Conservation (phyloP, 2,113 vertebrate genomes). For the Maccullochella peelii region DNA sequence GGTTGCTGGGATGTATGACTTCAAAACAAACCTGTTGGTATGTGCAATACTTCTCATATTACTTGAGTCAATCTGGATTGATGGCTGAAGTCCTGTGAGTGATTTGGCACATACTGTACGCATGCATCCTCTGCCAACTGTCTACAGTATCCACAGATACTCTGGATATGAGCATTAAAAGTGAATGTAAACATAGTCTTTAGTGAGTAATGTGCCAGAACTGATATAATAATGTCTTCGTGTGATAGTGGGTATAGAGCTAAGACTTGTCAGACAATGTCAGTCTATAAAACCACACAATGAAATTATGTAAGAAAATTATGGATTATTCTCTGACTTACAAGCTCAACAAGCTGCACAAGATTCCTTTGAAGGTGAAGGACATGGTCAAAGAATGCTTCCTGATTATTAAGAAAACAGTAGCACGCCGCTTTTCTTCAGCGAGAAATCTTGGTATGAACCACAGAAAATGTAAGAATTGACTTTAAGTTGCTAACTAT, state of each 20-base stretch:
- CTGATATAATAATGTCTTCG: neutral
- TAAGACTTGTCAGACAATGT: neutral
- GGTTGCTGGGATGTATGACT: constrained; percentile 17
- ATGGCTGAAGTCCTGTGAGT: neutral
- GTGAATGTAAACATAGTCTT: neutral
- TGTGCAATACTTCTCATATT: neutral
- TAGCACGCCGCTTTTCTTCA: neutral
- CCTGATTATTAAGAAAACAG: neutral
- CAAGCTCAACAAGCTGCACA: constrained; percentile 19
- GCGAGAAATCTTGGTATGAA: neutral
- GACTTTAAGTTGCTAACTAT: neutral
- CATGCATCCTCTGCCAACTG: neutral
- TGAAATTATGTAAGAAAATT: neutral
- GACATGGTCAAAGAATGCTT: neutral
- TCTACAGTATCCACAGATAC: neutral
- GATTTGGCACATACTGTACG: neutral
- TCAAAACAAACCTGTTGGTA: constrained; percentile 38
- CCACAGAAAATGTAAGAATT: neutral
- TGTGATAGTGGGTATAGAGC: neutral
- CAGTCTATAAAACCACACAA: neutral
- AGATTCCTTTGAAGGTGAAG: constrained; percentile 24
- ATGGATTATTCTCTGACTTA: neutral
- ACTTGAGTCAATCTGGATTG: neutral
- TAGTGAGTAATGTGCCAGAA: neutral
- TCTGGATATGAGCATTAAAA: constrained; percentile 5